Conservation (phyloP, 92 coral and sea anemone species). For the Blastomussa wellsi region DNA sequence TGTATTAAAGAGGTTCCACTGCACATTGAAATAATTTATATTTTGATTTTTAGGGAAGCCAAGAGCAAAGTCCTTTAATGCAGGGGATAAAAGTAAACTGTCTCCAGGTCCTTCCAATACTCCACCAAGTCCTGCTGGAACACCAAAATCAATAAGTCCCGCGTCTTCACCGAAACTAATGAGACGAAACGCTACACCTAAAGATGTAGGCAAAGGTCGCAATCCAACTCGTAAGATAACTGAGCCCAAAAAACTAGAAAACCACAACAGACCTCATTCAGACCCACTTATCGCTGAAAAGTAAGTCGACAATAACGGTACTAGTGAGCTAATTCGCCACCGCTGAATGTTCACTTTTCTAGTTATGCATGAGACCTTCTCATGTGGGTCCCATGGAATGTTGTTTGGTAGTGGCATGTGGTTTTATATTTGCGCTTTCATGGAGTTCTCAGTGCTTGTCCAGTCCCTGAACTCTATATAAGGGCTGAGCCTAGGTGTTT, state of each 20-base stretch:
- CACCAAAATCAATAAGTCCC: constrained; percentile 38
- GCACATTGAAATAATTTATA: too few species aligned
- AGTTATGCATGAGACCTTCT: too few species aligned
- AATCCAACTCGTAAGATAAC: constrained; percentile 7
- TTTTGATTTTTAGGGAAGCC: constrained; percentile 17
- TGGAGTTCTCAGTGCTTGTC: too few species aligned
- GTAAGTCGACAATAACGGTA: constrained; percentile 13
- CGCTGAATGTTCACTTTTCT: too few species aligned
- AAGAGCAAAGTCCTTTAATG: constrained; percentile 35
- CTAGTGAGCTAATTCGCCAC: too few species aligned
- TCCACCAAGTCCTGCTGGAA: constrained; percentile 15
- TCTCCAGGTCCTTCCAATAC: constrained; percentile 20
- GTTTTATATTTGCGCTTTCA: too few species aligned
- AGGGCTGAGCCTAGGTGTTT: too few species aligned
- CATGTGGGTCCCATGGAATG: too few species aligned
- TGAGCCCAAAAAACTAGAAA: constrained; percentile 18
- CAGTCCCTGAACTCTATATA: too few species aligned
- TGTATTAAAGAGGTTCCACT: too few species aligned
- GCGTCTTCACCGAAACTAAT: constrained; percentile 19
- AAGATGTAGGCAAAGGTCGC: constrained; percentile 8
- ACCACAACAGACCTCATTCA: constrained; percentile 54
- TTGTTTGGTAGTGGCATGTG: too few species aligned
- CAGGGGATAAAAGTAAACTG: constrained; percentile 18
- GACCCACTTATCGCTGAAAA: constrained; percentile 61
- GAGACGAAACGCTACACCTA: constrained; percentile 33